Percentiles rank a stretch among this genome's conserved stretches.
phyloP scores from a whole-genome alignment of 2,888 invertebrate genomes.

The Lordiphosa andalusiaca region DNA sequence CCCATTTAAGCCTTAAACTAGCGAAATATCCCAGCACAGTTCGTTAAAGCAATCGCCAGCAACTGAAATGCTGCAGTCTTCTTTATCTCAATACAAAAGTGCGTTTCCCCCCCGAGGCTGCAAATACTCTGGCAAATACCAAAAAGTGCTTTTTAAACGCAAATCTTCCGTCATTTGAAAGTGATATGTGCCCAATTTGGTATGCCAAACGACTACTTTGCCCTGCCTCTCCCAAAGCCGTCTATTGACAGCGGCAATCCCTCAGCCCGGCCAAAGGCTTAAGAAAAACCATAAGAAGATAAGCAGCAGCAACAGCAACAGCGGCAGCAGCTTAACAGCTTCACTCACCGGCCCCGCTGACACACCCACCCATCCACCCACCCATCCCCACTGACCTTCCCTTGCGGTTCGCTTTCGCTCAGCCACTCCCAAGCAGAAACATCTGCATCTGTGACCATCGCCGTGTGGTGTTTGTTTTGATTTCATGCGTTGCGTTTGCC shows the following conservation, averaged over 20 bases:
- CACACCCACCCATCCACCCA: no score
- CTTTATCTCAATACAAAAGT: no score
- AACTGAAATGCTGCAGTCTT: no score
- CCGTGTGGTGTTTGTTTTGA: constrained; percentile 57
- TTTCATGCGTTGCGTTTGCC: constrained; percentile 38
- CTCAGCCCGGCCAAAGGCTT: constrained; percentile 29
- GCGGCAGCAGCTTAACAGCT: constrained; percentile 31
- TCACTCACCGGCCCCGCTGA: constrained; percentile 4
- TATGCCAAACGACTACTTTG: neutral
- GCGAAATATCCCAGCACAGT: no score
- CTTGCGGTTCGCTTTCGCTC: neutral
- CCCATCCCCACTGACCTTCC: neutral
- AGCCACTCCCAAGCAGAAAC: constrained; percentile 1
- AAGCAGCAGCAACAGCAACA: constrained; percentile 35
- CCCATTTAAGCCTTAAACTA: no score
- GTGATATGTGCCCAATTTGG: constrained; percentile 22
- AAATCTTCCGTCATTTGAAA: neutral
- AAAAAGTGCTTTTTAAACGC: no score
- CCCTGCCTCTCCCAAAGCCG: neutral
- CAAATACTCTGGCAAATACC: no score
- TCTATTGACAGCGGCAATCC: constrained; percentile 25
- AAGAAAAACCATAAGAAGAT: constrained; percentile 35
- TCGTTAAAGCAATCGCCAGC: no score
- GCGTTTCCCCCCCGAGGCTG: no score
- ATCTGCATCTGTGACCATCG: constrained; percentile 26